Percentiles rank a stretch among this genome's conserved stretches.
These are phyloP conservation scores for Aricia agestis DNA, from an alignment of 1,140 invertebrate genomes.

Conservation along the genomic window DNA sequence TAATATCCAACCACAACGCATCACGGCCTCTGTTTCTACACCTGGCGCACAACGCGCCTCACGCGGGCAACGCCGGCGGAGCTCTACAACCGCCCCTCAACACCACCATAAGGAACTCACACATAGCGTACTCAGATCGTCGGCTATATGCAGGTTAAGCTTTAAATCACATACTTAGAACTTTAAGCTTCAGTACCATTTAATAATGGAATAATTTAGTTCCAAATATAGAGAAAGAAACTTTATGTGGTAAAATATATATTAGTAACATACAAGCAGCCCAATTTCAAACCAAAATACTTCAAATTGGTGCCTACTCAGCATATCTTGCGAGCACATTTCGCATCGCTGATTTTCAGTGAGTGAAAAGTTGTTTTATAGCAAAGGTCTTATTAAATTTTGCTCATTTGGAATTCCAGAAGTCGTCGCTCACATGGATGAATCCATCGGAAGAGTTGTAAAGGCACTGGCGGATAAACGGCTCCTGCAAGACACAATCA, in stretches of 20 bases:
- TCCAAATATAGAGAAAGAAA: too few relatives aligned
- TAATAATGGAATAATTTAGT: too few relatives aligned
- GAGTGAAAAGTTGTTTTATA: too few relatives aligned
- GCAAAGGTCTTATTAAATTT: too few relatives aligned
- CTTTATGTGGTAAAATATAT: too few relatives aligned
- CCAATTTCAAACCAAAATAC: too few relatives aligned
- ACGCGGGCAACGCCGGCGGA: slow-evolving; percentile 53
- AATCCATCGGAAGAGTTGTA: slow-evolving; percentile 84
- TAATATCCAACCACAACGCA: slow-evolving; percentile 47
- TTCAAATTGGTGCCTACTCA: too few relatives aligned
- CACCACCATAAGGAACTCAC: slow-evolving; percentile 35
- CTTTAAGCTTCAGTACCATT: too few relatives aligned
- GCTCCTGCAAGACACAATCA: slow-evolving; percentile 85
- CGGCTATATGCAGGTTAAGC: slow-evolving; percentile 56
- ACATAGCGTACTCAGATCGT: slow-evolving; percentile 58
- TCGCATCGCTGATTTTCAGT: too few relatives aligned
- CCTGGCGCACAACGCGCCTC: slow-evolving; percentile 54
- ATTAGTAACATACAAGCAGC: too few relatives aligned
- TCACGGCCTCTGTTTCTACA: slow-evolving; percentile 58
- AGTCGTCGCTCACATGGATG: slow-evolving; percentile 75
- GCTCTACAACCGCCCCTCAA: slow-evolving; percentile 53
- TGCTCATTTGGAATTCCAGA: slow-evolving; percentile 40
- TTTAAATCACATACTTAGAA: too few relatives aligned
- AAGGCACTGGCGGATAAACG: slow-evolving; percentile 80
- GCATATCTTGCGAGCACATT: too few relatives aligned